A percentile compares a stretch with the other conserved stretches of the same genome.
phyloP scores from a whole-genome alignment of 92 coral and sea anemone genomes.

The Porites lobata region DNA sequence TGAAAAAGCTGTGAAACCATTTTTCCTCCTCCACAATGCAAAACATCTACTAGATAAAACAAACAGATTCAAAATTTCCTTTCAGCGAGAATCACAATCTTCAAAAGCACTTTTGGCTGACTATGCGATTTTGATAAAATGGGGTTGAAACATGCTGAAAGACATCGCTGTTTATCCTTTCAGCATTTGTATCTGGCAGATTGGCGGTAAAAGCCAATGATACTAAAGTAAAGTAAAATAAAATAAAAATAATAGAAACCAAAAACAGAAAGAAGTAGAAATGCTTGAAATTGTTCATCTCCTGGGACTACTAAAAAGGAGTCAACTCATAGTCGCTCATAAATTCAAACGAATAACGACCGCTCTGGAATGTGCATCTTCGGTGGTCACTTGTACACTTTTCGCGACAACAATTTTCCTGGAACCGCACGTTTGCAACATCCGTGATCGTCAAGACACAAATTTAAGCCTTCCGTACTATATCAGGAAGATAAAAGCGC shows the following conservation, averaged over 20 bases:
- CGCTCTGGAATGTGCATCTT: not conserved
- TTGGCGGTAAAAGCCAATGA: too few species aligned
- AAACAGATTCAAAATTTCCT: not conserved
- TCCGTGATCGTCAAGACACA: not conserved
- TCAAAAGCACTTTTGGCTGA: not conserved
- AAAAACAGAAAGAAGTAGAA: not conserved
- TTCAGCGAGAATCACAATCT: not conserved
- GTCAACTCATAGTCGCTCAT: not conserved
- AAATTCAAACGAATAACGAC: not conserved
- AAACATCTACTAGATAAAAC: too few species aligned
- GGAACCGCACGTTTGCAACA: not conserved
- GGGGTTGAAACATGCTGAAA: not conserved
- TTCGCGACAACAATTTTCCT: not conserved
- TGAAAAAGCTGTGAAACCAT: too few species aligned
- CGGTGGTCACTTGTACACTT: not conserved
- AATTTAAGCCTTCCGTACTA: not conserved
- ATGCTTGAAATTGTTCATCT: too few species aligned
- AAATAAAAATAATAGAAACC: too few species aligned
- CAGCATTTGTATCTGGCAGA: not conserved
- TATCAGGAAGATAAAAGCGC: slow-evolving; percentile 19
- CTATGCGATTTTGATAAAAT: not conserved
- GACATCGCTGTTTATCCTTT: not conserved
- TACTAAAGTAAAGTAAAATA: too few species aligned
- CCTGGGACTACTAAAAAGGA: not conserved
- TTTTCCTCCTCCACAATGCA: too few species aligned